Conservation (phyloP, 2,113 vertebrate species). For the Vulpes vulpes region DNA sequence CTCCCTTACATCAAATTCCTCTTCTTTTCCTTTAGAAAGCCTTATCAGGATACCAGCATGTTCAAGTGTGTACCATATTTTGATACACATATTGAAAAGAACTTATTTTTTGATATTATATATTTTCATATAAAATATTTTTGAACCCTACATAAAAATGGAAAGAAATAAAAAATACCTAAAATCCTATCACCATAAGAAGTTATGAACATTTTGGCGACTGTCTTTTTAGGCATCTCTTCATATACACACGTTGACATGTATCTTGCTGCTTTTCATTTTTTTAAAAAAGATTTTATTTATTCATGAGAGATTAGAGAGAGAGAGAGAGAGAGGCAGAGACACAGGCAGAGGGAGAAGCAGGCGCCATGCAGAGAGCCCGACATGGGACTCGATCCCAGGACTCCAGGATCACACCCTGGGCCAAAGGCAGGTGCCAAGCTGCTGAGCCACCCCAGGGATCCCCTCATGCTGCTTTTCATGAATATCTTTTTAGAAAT, state of each 20-base stretch:
- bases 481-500: neutral
- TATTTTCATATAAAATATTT: neutral
- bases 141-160: neutral
- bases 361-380: too few species aligned
- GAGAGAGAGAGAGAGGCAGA: too few species aligned
- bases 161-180: constrained; percentile 26
- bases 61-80: neutral
- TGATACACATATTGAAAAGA: neutral
- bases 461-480: neutral
- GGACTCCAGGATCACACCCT: too few species aligned
- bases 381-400: too few species aligned
- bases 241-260: neutral
- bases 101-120: neutral
- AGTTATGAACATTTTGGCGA: neutral
- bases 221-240: neutral
- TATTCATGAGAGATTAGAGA: too few species aligned
- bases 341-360: too few species aligned
- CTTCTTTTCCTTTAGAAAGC: neutral
- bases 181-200: neutral
- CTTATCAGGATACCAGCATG: neutral
- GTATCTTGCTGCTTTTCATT: neutral
- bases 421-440: too few species aligned
- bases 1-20: neutral
- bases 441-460: too few species aligned
- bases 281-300: too few species aligned